phyloP scores from a whole-genome alignment of 2,113 vertebrate species.

The Alligator mississippiensis region DNA sequence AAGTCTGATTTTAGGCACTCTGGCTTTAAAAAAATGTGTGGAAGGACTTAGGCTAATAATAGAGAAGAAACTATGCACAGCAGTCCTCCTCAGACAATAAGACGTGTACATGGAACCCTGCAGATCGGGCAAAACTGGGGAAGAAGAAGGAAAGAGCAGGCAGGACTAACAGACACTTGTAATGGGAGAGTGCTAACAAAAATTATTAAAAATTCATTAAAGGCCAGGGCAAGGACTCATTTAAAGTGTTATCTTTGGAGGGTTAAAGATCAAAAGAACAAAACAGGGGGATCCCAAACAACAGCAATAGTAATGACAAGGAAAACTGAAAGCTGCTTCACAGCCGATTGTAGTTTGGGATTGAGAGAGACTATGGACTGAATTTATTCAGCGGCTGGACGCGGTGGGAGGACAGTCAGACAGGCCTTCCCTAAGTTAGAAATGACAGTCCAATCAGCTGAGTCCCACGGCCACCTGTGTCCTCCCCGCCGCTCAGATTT shows the following conservation, averaged over 20 bases:
- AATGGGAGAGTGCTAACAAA: fast-evolving
- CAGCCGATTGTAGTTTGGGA: background rate
- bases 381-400: background rate
- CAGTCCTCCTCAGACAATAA: background rate
- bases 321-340: background rate
- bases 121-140: background rate
- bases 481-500: constrained; percentile 82
- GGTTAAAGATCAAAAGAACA: background rate
- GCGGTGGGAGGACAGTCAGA: constrained; percentile 10
- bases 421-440: constrained; percentile 41
- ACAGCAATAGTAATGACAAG: background rate
- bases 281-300: background rate
- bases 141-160: background rate
- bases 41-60: background rate
- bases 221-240: background rate
- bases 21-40: fast-evolving
- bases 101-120: background rate
- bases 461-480: constrained; percentile 84
- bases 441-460: constrained; percentile 78
- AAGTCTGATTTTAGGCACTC: background rate
- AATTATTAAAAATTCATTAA: background rate
- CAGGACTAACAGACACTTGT: fast-evolving
- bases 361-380: background rate
- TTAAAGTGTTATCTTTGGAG: background rate
- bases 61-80: background rate